Base-by-base conservation (phyloP, 2,113 vertebrate genomes). In the Indicator indicator region DNA sequence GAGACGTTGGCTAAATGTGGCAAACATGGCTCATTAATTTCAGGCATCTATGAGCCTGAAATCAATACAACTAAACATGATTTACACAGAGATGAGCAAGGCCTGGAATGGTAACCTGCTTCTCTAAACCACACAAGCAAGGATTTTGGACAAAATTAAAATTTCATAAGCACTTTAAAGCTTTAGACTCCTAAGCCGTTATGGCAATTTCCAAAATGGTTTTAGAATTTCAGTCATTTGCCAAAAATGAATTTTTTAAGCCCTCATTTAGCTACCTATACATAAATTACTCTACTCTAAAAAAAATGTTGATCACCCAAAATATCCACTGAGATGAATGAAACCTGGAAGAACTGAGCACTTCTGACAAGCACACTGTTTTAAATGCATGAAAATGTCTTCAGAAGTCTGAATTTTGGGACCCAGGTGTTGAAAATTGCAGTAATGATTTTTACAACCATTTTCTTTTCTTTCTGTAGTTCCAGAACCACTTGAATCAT, bases 1-100 rank as follows among this genome's bases (percentile, higher is more conserved):
- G 33, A 84, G 80, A 40, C 44, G 21, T 63, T 90, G 83, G 62
- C 33, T 90, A 71, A 94, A 78, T 74, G 48, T 86, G 62, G 86
- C 86, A 88, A 65, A 86, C 90, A 71, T 19, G 27, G 58, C 73
- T 94, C 79, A 82, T 94, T 95, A 86, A 96, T 93, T 92, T 93
- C 70, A 86, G 83, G 76, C 58, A 86, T 78, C 80, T 78, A 24
- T 89, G 86, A 83, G 83, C 48, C 79, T 60, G 90, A 74, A 95
- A 93, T 94, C 79, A 91, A 90, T 88, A 77, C 58, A 65, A 62
- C 77, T 58, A 20, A 20, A 58, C 28, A 36, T 0, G 0, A 93
- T 91, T 95, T 94, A 71, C 72, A 64, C 69, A 44, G 80, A 1
- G 19, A 12, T 3, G 64, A 77, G 36, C 33, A 69, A 54, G 33